These are phyloP conservation scores for Pomatorhinus ruficollis DNA, from an alignment of 2,113 vertebrate species.

Conservation along the genomic window DNA sequence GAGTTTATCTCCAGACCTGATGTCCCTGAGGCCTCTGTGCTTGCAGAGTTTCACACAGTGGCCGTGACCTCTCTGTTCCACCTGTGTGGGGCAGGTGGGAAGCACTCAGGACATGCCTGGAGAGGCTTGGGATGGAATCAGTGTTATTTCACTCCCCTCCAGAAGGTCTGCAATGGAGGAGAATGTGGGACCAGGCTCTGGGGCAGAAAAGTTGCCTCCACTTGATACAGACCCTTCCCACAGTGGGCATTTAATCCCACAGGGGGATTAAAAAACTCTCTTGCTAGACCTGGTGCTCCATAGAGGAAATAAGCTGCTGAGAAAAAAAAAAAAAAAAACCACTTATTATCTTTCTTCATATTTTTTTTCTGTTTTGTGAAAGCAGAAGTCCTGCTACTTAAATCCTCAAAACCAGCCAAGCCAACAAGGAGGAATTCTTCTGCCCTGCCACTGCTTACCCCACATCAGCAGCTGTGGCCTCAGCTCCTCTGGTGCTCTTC, in stretches of 20 bases:
- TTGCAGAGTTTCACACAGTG: neutral
- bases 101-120: neutral
- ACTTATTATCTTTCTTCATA: rapidly evolving
- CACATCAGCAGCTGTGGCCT: rapidly evolving
- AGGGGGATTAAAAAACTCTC: neutral
- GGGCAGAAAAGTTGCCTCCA: neutral
- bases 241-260: neutral
- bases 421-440: neutral
- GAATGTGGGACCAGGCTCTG: neutral
- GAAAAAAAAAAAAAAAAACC: neutral
- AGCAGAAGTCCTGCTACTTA: neutral
- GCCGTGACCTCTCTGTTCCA: rapidly evolving
- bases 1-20: neutral
- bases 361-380: neutral
- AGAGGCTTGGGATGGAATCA: neutral
- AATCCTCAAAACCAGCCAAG: neutral
- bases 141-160: neutral
- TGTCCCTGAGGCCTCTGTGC: rapidly evolving
- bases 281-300: neutral
- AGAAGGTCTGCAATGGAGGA: rapidly evolving
- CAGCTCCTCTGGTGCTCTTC: neutral
- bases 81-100: neutral
- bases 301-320: neutral
- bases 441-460: neutral
- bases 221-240: neutral